These are phyloP conservation scores for Tauraco hartlaubi DNA, from an alignment of 2,797 vertebrate species.

Conservation along the genomic window DNA sequence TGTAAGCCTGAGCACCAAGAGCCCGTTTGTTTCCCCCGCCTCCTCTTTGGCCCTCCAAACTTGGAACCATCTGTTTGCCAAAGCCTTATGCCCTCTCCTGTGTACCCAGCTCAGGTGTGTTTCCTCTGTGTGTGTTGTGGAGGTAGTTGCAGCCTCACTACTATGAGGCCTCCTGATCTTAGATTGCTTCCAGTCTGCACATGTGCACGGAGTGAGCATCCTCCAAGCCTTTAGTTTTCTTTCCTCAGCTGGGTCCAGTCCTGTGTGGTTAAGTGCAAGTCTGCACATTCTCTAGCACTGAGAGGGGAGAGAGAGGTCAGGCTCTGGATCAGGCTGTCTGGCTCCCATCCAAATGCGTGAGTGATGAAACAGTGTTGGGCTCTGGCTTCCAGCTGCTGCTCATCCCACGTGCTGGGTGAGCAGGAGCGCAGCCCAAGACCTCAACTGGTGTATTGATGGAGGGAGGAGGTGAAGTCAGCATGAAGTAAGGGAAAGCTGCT, in stretches of 20 bases:
- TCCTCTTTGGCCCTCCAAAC: neutral
- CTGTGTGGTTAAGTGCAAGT: slow-evolving; percentile 11
- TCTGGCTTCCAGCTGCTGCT: slow-evolving; percentile 60
- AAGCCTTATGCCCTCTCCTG: neutral
- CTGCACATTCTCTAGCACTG: slow-evolving; percentile 42
- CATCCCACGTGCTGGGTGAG: neutral
- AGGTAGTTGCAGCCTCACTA: neutral
- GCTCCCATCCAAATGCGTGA: slow-evolving; percentile 28
- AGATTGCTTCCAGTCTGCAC: neutral
- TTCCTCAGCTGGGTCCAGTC: neutral
- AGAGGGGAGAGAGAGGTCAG: slow-evolving; percentile 29
- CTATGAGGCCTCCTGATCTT: neutral
- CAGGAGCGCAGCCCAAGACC: slow-evolving; percentile 17
- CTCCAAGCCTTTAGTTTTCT: neutral
- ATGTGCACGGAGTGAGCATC: neutral
- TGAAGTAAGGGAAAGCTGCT: slow-evolving; percentile 1
- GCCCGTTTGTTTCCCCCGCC: neutral
- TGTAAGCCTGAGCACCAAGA: neutral
- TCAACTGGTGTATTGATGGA: neutral
- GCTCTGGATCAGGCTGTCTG: slow-evolving; percentile 35
- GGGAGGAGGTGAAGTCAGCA: slow-evolving; percentile 33
- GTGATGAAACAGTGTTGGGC: slow-evolving; percentile 44
- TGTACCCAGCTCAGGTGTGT: neutral
- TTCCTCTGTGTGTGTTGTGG: neutral
- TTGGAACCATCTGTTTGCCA: neutral